Evolutionary conservation across 2,888 invertebrate genomes (phyloP), one percentile per base, ranked within the genome.

Genomic region (Gibbula magus): DNA sequence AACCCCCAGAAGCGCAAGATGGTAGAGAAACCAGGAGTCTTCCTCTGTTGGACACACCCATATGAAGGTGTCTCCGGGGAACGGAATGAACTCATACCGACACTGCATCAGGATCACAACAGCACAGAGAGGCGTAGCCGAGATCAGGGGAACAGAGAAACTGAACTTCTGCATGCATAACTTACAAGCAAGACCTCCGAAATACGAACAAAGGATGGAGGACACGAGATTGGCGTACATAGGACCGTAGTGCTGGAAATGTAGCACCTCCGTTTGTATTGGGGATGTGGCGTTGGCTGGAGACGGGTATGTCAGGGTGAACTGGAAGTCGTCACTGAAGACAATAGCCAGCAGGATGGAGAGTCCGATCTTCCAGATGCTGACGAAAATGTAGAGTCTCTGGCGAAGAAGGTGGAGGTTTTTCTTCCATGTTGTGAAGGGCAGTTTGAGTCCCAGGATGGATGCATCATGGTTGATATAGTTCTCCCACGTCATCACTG

Each of bases 171-270:
- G 94, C 87, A 94, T 93, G 79, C 92, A 92, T 45, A 93, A 90
- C 86, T 93, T 93, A 87, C 94, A 94, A 0, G 94, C 94, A 81
- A 94, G 93, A 81, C 94, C 93, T 8, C 92, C 93, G 79, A 93
- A 92, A 81, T 93, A 93, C 82, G 93, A 93, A 84, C 93, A 92
- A 7, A 93, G 77, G 13, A 83, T 61, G 53, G 84, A 84, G 8
- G 86, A 80, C 10, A 86, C 29, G 8, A 88, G 61, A 53, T 88
- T 87, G 10, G 85, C 61, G 53, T 87, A 88, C 56, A 88, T 39
- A 0, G 86, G 83, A 1, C 87, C 88, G 70, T 86, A 88, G 35
- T 81, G 53, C 52, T 84, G 83, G 70, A 86, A 84, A 78, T 89
- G 78, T 8, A 73, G 45, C 13, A 45, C 74, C 2, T 61, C 13